Evolutionary conservation across 2,888 invertebrate genomes (phyloP), one percentile per base, ranked within the genome.

Genomic region (Rosalia funebris): DNA sequence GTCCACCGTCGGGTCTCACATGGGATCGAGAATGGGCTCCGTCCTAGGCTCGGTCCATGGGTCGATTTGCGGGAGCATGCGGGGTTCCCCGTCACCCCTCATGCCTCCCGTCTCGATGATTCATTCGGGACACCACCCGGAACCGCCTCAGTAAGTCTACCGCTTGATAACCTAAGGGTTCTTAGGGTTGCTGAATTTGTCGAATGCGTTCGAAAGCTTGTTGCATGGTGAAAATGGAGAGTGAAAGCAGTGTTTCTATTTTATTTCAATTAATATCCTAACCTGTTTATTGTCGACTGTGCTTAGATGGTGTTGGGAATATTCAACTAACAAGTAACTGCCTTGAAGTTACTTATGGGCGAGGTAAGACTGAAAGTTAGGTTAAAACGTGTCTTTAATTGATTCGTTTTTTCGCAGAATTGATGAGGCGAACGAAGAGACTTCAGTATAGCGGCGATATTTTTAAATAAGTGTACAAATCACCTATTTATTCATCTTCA

Each of bases 221-320:
- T n/a, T n/a, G n/a, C n/a, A n/a, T n/a, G n/a, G n/a, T n/a, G n/a
- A n/a, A n/a, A n/a, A n/a, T n/a, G n/a, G n/a, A n/a, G n/a, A n/a
- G n/a, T 25, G 25, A 5, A 25, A 25, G 25, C 3, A 25, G 25
- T 25, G 7, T 25, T 25, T 25, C 7, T 25, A 25, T 25, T 7
- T 25, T n/a, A n/a, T n/a, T n/a, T n/a, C n/a, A n/a, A n/a, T 16
- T 45, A 36, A 53, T 2, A 25, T 58, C 61, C 58, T 62, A 59
- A 60, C 56, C n/a, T 37, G n/a, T 52, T 52, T 34, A 32, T 44
- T 32, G 9, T 16, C 11, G 14, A 57, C 55, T 69, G 65, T 68
- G 55, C 54, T 39, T 76, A 82, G 81, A 73, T 81, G 82, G 82
- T 81, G 81, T 79, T 81, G 82, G 82, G 81, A 79, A 70, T 81